Base-by-base conservation (phyloP, 2,797 vertebrate genomes). In the Urophycis tenuis region DNA sequence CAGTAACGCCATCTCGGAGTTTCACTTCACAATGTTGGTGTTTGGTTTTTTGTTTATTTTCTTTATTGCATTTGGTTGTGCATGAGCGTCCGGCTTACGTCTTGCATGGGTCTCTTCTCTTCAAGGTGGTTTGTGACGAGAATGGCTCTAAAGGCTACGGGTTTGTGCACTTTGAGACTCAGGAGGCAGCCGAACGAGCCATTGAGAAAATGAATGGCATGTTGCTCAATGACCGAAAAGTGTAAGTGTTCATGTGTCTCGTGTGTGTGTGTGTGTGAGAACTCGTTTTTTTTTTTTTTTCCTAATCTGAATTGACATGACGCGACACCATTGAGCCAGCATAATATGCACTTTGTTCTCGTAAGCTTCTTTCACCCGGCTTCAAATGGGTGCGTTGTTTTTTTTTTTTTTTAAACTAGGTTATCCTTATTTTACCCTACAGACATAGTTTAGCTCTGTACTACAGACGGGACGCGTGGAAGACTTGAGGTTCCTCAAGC, bases 171-270 rank as follows among this genome's bases (percentile, higher is more conserved):
- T 99, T 98, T 93, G 97, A 99, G 92, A 99, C 97, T 82, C 97
- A 99, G 35, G 96, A 99, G 90, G 96, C 97, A 35, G 97, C 97
- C 34, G 97, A 98, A 90, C 94, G 96, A 92, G 97, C 97, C 90
- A 99, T 99, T 91, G 97, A 98, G 87, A 99, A 99, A 94, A 98
- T 99, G 97, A 99, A 99, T 82, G 97, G 97, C 90, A 98, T 99
- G 97, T 93, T 98, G 91, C 95, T 99, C 83, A 99, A 99, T 89
- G 97, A 99, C 87, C 94, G 96, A 72, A 99, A 99, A 96, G 96
- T 99, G 96, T 99, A 94, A 94, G 97, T 96, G 90, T 29, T 64
- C 17, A n/a, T n/a, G n/a, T n/a, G n/a, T n/a, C n/a, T n/a, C n/a
- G n/a, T n/a, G n/a, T 41, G 17, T 14, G 2, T 67, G 60, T 25